A percentile compares a stretch with the other conserved stretches of the same genome.
These are phyloP conservation scores for Tipula unca DNA, from an alignment of 2,888 invertebrate species.

Conservation along the genomic window DNA sequence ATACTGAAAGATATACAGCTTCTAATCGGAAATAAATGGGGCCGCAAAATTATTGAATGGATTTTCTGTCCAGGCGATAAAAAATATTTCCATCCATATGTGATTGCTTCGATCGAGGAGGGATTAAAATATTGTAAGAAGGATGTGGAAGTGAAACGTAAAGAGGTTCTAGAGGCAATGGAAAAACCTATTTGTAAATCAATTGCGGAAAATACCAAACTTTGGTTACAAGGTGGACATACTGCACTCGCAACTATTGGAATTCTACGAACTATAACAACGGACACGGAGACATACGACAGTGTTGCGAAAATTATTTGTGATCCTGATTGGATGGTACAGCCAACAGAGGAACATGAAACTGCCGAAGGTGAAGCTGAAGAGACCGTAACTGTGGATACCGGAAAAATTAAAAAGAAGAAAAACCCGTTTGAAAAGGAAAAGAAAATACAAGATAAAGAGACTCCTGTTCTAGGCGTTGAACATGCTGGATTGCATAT, in stretches of 20 bases:
- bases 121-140: slow-evolving; percentile 73
- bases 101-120: slow-evolving; percentile 61
- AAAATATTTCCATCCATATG: slow-evolving; percentile 72
- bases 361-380: slow-evolving; percentile 20
- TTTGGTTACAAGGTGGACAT: slow-evolving; percentile 61
- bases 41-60: slow-evolving; percentile 75
- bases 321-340: slow-evolving; percentile 48
- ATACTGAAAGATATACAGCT: slow-evolving; percentile 61
- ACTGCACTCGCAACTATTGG: slow-evolving; percentile 61
- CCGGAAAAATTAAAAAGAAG: slow-evolving; percentile 22
- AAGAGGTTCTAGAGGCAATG: slow-evolving; percentile 62
- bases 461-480: slow-evolving; percentile 42
- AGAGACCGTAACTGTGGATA: slow-evolving; percentile 16
- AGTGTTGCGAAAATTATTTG: slow-evolving; percentile 43
- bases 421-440: slow-evolving; percentile 27
- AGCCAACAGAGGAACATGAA: slow-evolving; percentile 27
- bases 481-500: slow-evolving; percentile 71
- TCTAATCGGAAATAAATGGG: slow-evolving; percentile 68
- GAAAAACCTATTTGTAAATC: slow-evolving; percentile 49
- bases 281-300: slow-evolving; percentile 40
- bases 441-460: slow-evolving; percentile 37
- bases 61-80: slow-evolving; percentile 74
- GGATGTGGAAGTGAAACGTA: slow-evolving; percentile 52
- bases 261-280: slow-evolving; percentile 49
- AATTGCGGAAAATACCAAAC: slow-evolving; percentile 49